Evolutionary conservation across 1,140 invertebrate species (phyloP), one percentile per base, ranked within the genome.

Genomic region (Nilaparvata lugens): DNA sequence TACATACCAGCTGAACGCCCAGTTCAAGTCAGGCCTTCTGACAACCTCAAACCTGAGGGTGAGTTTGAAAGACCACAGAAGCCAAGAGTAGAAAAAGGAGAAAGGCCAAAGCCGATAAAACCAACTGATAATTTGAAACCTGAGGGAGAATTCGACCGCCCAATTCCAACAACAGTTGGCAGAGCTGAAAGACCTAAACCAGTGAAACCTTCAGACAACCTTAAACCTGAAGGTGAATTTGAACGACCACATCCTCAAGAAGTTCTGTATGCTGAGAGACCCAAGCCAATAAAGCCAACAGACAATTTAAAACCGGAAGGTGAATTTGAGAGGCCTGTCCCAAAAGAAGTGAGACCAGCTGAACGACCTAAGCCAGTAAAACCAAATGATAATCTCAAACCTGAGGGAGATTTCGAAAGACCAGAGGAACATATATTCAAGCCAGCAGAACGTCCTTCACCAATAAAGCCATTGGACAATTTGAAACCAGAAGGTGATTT

Each of bases 401-500:
- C 77, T 5, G 79, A 80, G 69, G 80, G 80, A 16, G 74, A 78
- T 23, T 79, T 79, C 52, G 74, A 75, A 63, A 69, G 61, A 45
- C 62, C 65, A 63, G 71, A 76, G 28, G 73, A 76, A 56, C 73
- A 69, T n/a, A 59, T 51, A 7, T 63, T 69, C 11, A 70, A 55
- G 52, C 66, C 67, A 35, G 72, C 64, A 0, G 74, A 77, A 45
- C 69, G 71, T 60, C 59, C 68, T 1, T 70, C 73, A 45, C 63
- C 73, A 0, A 65, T 74, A 23, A 75, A 71, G 48, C 70, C 73
- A 4, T 72, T 79, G 65, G 79, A 81, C 63, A 79, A 81, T 25
- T 55, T 60, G 73, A 75, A 60, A 62, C 78, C 81, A 4, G 83
- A 85, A 72, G 81, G 82, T 4, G 79, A 84, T 0, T 85, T 85